These are phyloP conservation scores for Blennius ocellaris DNA, from an alignment of 2,113 vertebrate genomes.

Conservation along the genomic window DNA sequence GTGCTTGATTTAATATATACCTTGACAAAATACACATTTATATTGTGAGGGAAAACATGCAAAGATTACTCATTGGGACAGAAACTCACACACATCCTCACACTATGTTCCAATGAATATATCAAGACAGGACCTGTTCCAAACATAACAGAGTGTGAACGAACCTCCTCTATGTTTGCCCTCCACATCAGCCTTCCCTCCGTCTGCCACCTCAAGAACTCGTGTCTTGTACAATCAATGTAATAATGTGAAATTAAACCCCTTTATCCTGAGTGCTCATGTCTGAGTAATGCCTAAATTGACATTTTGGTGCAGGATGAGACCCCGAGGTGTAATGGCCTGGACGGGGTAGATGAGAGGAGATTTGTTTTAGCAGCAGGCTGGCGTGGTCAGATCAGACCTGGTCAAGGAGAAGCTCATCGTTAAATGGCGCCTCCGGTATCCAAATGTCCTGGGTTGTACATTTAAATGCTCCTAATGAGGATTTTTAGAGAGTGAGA, in stretches of 20 bases:
- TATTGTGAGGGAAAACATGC: too few species aligned
- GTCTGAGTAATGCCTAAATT: constrained; percentile 55
- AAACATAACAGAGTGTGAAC: constrained; percentile 21
- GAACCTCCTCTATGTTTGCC: constrained; percentile 2
- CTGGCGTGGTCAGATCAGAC: constrained; percentile 15
- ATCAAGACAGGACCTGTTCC: constrained; percentile 35
- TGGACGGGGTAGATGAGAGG: constrained; percentile 50
- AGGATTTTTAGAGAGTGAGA: constrained; percentile 47
- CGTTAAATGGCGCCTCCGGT: constrained; percentile 44
- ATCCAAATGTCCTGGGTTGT: constrained; percentile 45
- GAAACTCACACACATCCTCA: constrained; percentile 48
- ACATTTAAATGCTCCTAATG: constrained; percentile 63
- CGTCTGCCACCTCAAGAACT: background rate
- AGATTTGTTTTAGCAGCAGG: constrained; percentile 59
- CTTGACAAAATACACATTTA: too few species aligned
- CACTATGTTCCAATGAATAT: constrained; percentile 47
- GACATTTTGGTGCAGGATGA: constrained; percentile 46
- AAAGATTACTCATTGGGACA: constrained; percentile 27
- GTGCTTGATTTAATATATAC: constrained; percentile 45
- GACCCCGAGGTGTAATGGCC: constrained; percentile 55
- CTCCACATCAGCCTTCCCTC: constrained; percentile 16
- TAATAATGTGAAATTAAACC: constrained; percentile 59
- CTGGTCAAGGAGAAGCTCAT: constrained; percentile 62
- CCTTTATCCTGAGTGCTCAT: constrained; percentile 44
- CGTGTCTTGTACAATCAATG: constrained; percentile 36